Base-by-base conservation (phyloP, 2,797 vertebrate species). In the Fistularia tabacaria region DNA sequence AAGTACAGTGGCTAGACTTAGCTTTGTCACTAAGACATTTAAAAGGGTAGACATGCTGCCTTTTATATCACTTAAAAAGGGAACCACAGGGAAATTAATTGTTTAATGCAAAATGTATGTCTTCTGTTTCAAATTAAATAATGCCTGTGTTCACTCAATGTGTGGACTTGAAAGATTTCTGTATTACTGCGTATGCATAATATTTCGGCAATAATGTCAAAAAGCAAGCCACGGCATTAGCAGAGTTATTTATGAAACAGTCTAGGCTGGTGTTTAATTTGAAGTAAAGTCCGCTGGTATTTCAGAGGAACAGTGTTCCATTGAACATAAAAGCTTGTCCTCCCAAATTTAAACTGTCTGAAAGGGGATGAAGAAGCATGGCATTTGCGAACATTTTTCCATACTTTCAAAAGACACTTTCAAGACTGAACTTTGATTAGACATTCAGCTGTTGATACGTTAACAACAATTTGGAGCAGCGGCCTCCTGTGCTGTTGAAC, bases 401-500 rank as follows among this genome's bases (percentile, higher is more conserved):
- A 38, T 14, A 36, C 51, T 62, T 74, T 73, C 39, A 66, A 76
- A 73, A 58, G 47, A 51, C 51, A 50, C 46, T 66, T 57, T 79
- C 50, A 62, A 67, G 54, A 52, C 44, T 1, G 10, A 38, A 51
- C 69, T 74, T 38, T 58, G 60, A 55, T 64, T 64, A 73, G 54
- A 37, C 14, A 11, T 49, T 61, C 50, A 41, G 54, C 66, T 79
- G 65, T 71, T 71, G 54, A 76, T 77, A 72, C 63, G 15, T 68
- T 74, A 66, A 13, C 64, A 39, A 57, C 51, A 69, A 72, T 61
- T 74, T 64, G 53, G 65, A 77, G 69, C 58, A 51, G 74, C 57
- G 44, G 66, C 55, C 74, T 77, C 66, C 57, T 64, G 56, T 76
- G 70, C 61, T 79, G 80, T 52, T 71, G 68, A 76, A 80, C 71